Base-by-base conservation (phyloP, 2,888 invertebrate genomes). In the Amblyjoppa fuscipennis region DNA sequence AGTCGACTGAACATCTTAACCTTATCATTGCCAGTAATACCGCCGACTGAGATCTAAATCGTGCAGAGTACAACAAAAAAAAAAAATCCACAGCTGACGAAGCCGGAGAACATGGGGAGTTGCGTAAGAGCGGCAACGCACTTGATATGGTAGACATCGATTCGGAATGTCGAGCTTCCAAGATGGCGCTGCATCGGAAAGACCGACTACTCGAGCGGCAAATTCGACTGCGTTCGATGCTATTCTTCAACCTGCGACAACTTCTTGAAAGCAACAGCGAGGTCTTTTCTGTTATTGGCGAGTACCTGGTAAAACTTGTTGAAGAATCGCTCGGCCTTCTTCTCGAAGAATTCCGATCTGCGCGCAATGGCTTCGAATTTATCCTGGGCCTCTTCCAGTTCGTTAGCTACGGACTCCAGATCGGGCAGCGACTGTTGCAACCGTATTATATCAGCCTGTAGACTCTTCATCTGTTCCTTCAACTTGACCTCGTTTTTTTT, bases 241-340 rank as follows among this genome's bases (percentile, higher is more conserved):
- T 49, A 49, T 49, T 49, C 16, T 49, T 49, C 13, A 49, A 4
- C 4, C 2, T 73, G 38, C 0, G 66, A 51, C 3, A 74, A 34
- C 56, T 38, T 81, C 3, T 70, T 70, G 11, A 83, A 56, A 53
- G 85, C 82, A 45, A 28, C 45, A 3, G 51, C 0, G 7, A 91
- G 34, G n/a, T 90, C 77, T 5, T 70, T 88, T 81, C 89, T 89
- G 7, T 93, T 90, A 13, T 89, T 79, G 3, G 88, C 87, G 41
- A 91, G 56, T n/a, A 89, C 86, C 41, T 89, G 66, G 71, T 87
- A 90, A 41, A 93, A 89, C 74, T 89, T 69, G 5, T 61, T 64
- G 49, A 93, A 93, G 77, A 92, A 92, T 38, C 79, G 13, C 81
- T 89, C 89, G 0, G 91, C 90, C 20, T 87, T 78, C 76, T 91